Conservation (phyloP, 2,888 invertebrate species). For the Antheraea assamensis region DNA sequence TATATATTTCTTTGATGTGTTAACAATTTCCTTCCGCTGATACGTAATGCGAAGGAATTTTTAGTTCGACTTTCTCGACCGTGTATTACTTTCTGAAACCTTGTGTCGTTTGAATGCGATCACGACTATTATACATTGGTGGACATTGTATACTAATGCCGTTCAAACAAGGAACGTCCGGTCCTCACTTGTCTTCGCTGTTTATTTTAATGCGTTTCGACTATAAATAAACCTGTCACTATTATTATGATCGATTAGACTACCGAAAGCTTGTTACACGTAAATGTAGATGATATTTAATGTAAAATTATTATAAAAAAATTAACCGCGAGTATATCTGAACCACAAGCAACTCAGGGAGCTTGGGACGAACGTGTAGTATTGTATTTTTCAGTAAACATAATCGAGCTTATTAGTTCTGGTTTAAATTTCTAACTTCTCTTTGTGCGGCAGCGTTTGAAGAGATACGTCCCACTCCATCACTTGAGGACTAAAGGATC, state of each 20-base stretch:
- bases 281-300: conserved; percentile 53
- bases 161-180: conserved; percentile 58
- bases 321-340: no score
- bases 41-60: conserved; percentile 39
- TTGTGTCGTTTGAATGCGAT: conserved; percentile 41
- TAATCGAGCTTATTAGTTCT: no score
- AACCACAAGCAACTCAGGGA: no score
- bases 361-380: no score
- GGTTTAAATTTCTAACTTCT: background rate
- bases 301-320: conserved; percentile 44
- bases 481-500: background rate
- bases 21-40: conserved; percentile 52
- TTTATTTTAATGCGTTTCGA: conserved; percentile 55
- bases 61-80: conserved; percentile 47
- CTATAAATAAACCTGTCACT: conserved; percentile 49
- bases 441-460: background rate
- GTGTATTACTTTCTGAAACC: conserved; percentile 45
- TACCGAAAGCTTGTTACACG: conserved; percentile 53
- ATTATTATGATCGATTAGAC: conserved; percentile 72
- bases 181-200: conserved; percentile 64
- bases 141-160: conserved; percentile 46
- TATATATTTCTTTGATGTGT: conserved; percentile 39
- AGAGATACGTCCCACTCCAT: background rate
- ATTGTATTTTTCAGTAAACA: no score
- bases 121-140: conserved; percentile 48